Conservation (phyloP, 1,140 invertebrate species). For the Alviniconcha marisindica region DNA sequence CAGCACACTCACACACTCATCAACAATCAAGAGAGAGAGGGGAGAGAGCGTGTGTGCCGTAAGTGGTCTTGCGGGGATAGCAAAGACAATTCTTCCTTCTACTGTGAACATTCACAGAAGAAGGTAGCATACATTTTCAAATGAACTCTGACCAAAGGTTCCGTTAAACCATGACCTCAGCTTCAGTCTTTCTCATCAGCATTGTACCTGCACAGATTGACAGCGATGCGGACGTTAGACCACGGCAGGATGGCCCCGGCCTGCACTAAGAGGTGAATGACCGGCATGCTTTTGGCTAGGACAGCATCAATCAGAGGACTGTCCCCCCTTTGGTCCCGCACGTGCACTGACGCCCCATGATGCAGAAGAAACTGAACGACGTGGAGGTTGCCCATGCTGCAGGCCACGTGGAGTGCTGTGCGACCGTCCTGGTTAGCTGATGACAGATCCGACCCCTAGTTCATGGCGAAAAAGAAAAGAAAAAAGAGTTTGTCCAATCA, state of each 20-base stretch:
- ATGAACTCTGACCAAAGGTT: no score
- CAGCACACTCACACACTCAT: no score
- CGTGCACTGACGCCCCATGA: slow-evolving; percentile 91
- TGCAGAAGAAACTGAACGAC: slow-evolving; percentile 86
- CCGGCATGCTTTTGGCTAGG: slow-evolving; percentile 60
- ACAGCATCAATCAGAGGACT: slow-evolving; percentile 73
- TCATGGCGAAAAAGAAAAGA: slow-evolving; percentile 18
- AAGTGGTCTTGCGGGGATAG: no score
- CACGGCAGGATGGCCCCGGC: slow-evolving; percentile 82
- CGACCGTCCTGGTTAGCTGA: slow-evolving; percentile 86
- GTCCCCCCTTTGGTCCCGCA: slow-evolving; percentile 80
- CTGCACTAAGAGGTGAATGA: slow-evolving; percentile 77
- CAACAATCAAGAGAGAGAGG: no score
- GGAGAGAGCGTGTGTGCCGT: no score
- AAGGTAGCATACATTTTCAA: no score
- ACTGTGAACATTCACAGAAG: no score
- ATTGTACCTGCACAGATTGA: slow-evolving; percentile 80
- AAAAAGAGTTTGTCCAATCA: slow-evolving; percentile 17
- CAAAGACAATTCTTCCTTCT: no score
- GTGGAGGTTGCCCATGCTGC: slow-evolving; percentile 82
- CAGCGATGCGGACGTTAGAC: slow-evolving; percentile 78
- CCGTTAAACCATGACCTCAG: no score
- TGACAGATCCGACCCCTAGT: slow-evolving; percentile 80
- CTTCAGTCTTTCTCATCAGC: no score
- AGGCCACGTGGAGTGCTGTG: slow-evolving; percentile 89